Evolutionary conservation across 2,113 vertebrate genomes (phyloP).

Genomic region (Pseudopodoces humilis): DNA sequence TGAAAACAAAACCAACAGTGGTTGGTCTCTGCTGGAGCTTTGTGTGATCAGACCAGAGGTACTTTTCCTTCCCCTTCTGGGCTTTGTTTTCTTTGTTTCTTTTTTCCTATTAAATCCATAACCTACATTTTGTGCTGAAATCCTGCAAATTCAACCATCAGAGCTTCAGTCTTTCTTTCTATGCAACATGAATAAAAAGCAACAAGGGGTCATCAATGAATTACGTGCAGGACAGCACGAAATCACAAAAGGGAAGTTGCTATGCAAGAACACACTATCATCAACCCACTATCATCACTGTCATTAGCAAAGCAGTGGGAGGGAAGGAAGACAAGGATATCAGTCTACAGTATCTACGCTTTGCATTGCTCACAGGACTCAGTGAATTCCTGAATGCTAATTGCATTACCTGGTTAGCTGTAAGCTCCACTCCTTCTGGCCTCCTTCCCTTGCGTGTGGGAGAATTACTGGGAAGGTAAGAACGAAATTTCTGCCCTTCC

Average conservation of each 20-base stretch:
- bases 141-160: not conserved
- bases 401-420: not conserved
- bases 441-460: not conserved
- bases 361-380: constrained; percentile 3
- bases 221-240: not conserved
- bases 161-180: not conserved
- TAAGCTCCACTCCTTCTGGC: not conserved
- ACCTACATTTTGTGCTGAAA: not conserved
- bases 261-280: not conserved
- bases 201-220: not conserved
- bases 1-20: not conserved
- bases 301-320: constrained; percentile 35
- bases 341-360: not conserved
- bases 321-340: constrained; percentile 31
- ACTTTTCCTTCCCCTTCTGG: not conserved
- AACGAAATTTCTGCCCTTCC: not conserved
- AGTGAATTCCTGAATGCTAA: constrained; percentile 41
- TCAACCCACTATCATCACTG: not conserved
- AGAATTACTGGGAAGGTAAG: not conserved
- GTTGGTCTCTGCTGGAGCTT: not conserved
- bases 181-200: not conserved
- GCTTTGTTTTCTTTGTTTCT: not conserved
- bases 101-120: not conserved
- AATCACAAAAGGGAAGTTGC: not conserved
- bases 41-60: not conserved